Evolutionary conservation across 2,113 vertebrate species (phyloP).

Genomic region (Rhinoptilus africanus): DNA sequence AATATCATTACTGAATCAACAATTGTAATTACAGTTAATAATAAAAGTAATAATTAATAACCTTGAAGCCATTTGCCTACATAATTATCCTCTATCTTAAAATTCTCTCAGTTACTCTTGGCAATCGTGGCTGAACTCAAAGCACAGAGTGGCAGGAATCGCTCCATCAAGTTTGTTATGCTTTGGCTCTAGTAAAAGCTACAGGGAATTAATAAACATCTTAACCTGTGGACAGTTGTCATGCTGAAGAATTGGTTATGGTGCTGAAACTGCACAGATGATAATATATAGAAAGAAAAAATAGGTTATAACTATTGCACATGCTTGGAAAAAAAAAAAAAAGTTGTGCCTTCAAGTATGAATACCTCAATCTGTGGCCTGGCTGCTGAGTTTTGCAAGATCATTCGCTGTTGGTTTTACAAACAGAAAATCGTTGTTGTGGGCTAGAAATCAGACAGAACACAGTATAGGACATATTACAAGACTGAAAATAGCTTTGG

Average conservation of each 20-base stretch:
- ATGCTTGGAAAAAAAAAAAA: background rate
- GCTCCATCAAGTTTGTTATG: background rate
- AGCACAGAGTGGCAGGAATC: background rate
- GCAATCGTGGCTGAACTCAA: background rate
- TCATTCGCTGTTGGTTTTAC: background rate
- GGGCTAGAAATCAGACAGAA: conserved; percentile 36
- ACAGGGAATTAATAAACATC: background rate
- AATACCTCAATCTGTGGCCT: background rate
- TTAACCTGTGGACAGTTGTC: background rate
- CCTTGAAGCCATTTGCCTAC: background rate
- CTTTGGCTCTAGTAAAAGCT: background rate
- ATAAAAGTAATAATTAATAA: background rate
- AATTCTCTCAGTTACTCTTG: background rate
- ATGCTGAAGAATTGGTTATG: background rate
- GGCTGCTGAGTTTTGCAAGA: background rate
- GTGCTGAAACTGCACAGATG: background rate
- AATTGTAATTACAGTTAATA: background rate
- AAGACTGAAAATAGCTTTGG: conserved; percentile 43
- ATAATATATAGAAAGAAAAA: background rate
- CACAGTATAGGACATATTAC: background rate
- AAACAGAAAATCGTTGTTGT: conserved; percentile 14
- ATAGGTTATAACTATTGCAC: background rate
- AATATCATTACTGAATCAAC: background rate
- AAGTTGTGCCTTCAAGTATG: background rate
- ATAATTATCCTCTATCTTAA: background rate